Percentiles rank a stretch among this genome's conserved stretches.
Evolutionary conservation across 1,140 invertebrate genomes (phyloP).

Genomic region (Platyura marginata): DNA sequence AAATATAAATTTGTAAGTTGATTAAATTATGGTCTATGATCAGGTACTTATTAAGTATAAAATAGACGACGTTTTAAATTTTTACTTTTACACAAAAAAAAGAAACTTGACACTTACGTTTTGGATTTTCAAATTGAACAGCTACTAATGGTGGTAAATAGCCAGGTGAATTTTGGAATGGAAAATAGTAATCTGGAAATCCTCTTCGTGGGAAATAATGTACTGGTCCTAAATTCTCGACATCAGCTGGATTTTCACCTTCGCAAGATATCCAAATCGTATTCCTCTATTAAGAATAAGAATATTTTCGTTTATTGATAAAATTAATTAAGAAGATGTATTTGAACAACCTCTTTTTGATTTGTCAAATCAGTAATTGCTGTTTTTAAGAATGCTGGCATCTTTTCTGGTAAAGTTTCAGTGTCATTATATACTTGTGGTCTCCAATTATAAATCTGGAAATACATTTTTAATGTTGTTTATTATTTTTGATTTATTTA

Average conservation of each 20-base stretch:
- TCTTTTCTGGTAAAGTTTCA: conserved; percentile 42
- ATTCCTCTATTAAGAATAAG: conserved; percentile 30
- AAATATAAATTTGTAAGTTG: no score
- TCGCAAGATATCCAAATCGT: conserved; percentile 75
- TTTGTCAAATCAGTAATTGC: conserved; percentile 30
- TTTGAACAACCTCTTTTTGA: neutral
- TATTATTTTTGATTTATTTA: no score
- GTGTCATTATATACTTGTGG: conserved; percentile 57
- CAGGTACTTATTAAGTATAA: no score
- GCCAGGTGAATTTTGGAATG: conserved; percentile 59
- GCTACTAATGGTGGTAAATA: conserved; percentile 79
- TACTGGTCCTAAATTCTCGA: conserved; percentile 74
- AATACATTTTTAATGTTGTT: no score
- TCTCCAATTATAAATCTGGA: conserved; percentile 68
- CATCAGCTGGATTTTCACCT: conserved; percentile 77
- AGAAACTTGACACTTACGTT: conserved; percentile 36
- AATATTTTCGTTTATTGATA: no score
- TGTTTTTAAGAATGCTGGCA: conserved; percentile 55
- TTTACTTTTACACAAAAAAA: no score
- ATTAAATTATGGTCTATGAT: no score
- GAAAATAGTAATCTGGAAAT: conserved; percentile 61
- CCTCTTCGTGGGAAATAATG: conserved; percentile 59
- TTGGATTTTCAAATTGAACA: conserved; percentile 66
- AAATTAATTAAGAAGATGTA: neutral
- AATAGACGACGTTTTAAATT: no score